Base-by-base conservation (phyloP, 2,113 vertebrate genomes). In the Globicephala melas region DNA sequence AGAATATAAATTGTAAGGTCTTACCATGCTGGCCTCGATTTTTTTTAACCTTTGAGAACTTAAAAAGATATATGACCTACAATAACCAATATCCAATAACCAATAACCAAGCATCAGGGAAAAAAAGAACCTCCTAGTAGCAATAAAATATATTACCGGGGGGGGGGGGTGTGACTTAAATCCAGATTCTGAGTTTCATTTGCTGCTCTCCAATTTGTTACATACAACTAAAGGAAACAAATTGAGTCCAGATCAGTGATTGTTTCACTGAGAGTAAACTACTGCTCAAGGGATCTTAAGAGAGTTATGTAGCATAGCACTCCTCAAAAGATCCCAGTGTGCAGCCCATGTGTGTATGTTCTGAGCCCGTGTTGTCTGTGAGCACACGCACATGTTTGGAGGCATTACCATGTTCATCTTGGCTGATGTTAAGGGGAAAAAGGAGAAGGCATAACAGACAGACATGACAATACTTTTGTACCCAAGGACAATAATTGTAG, bases 141-240 rank as follows among this genome's bases (percentile, higher is more conserved):
- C n/a, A 96, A 81, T 62, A 74, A 91, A 76, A 83, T 79, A 18
- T 36, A 47, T 63, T 84, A 38, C 41, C 26, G 4, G 38, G 4
- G 44, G 2, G 4, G 4, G 15, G 1, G 2, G 44, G 47, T 41
- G 50, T 50, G 11, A 92, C 73, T 44, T 70, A 50, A 83, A 93
- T 53, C 67, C 81, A 92, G 20, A 12, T 88, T 94, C 63, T 89
- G 50, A 93, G 11, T 79, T 85, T 81, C 68, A 63, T 67, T 62
- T 76, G 47, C 58, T 47, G 23, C 31, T 91, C 26, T 73, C 14
- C 26, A 38, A 79, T 33, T 55, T 63, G 13, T 87, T 73, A 82
- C 20, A 68, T 36, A 31, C 50, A 74, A 92, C 8, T 53, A 47
- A 90, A 36, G 50, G 55, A 50, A 93, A 74, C 2, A 86, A n/a